phyloP scores from a whole-genome alignment of 2,797 vertebrate genomes.

The Podarcis siculus region DNA sequence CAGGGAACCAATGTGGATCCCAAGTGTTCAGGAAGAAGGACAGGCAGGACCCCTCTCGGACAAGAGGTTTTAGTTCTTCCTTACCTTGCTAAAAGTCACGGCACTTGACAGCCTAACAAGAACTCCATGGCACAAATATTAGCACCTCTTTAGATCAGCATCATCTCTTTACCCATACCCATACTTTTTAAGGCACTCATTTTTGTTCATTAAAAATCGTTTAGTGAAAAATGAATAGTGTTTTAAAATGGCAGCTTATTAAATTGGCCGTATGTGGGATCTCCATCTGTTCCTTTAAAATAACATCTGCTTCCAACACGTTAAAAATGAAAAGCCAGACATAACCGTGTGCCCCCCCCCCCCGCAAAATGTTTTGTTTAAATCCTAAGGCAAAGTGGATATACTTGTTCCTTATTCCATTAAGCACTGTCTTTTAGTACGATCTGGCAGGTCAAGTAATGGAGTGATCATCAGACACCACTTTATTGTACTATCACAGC shows the following conservation, averaged over 20 bases:
- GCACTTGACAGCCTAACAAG: slow-evolving; percentile 13
- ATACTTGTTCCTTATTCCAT: neutral
- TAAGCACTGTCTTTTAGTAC: neutral
- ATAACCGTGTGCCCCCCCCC: too few species aligned
- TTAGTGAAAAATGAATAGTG: slow-evolving; percentile 40
- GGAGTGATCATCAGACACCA: slow-evolving; percentile 11
- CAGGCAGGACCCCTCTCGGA: too few species aligned
- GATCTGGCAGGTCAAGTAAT: slow-evolving; percentile 7
- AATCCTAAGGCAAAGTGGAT: slow-evolving; percentile 38
- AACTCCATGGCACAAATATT: neutral
- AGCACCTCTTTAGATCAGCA: neutral
- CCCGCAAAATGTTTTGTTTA: slow-evolving; percentile 16
- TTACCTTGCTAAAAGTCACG: neutral
- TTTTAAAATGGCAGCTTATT: slow-evolving; percentile 50
- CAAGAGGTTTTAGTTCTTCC: neutral
- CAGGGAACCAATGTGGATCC: neutral
- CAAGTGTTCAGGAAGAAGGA: neutral
- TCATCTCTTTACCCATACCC: neutral
- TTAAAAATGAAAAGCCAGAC: slow-evolving; percentile 37
- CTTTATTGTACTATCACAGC: slow-evolving; percentile 15
- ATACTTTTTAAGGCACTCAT: slow-evolving; percentile 32
- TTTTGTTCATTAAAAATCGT: slow-evolving; percentile 30
- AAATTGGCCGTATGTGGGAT: slow-evolving; percentile 37
- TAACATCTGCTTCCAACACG: slow-evolving; percentile 62
- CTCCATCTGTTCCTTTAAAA: slow-evolving; percentile 60